Evolutionary conservation across 2,888 invertebrate species (phyloP).

Genomic region (Himalopsyche kuldschensis): DNA sequence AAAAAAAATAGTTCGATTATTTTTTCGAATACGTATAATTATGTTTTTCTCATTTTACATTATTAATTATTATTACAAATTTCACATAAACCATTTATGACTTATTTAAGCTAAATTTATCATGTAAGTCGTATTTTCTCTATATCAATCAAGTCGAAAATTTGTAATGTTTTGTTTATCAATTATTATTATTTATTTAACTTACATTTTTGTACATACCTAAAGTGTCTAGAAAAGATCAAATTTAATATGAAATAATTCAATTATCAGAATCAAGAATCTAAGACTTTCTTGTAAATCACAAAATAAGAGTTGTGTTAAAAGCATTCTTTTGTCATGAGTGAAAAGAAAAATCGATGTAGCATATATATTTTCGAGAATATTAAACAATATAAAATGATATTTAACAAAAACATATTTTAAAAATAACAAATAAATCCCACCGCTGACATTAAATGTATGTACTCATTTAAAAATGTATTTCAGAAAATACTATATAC

Average conservation of each 20-base stretch:
- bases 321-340: not conserved
- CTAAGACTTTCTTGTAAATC: not conserved
- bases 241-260: not conserved
- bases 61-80: not conserved
- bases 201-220: not conserved
- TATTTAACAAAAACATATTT: too few species aligned
- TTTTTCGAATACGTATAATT: not conserved
- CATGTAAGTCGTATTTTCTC: not conserved
- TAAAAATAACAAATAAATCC: too few species aligned
- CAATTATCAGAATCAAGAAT: not conserved
- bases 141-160: slow-evolving; percentile 1
- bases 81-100: not conserved
- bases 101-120: not conserved
- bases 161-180: not conserved
- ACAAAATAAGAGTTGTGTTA: not conserved
- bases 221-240: not conserved
- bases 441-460: too few species aligned
- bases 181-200: not conserved
- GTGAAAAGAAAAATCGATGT: too few species aligned
- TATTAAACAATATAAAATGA: too few species aligned
- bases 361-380: too few species aligned
- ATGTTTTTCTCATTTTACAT: not conserved
- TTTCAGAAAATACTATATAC: too few species aligned
- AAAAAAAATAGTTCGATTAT: not conserved
- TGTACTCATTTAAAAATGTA: too few species aligned